These are phyloP conservation scores for Anticlea derivata DNA, from an alignment of 2,888 invertebrate genomes.

Conservation along the genomic window DNA sequence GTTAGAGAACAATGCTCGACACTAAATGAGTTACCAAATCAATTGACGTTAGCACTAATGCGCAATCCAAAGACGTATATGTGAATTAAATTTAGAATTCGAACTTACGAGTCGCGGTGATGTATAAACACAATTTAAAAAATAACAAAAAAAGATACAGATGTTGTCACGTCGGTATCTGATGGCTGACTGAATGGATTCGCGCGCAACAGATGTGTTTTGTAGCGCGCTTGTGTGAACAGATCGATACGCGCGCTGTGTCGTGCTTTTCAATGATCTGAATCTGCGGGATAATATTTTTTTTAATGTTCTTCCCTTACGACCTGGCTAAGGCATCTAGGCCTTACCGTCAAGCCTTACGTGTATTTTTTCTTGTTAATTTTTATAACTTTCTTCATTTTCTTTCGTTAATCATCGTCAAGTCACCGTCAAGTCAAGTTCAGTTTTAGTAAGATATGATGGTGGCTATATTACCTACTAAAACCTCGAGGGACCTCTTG, in stretches of 20 bases:
- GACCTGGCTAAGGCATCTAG: no score
- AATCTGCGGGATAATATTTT: not conserved
- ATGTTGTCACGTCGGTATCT: conserved; percentile 51
- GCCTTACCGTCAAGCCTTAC: no score
- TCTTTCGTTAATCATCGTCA: no score
- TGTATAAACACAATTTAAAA: conserved; percentile 47
- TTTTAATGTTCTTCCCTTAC: no score
- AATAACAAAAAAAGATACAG: conserved; percentile 56
- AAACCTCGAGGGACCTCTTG: no score
- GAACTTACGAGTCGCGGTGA: conserved; percentile 32
- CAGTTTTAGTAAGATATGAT: no score
- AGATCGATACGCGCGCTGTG: conserved; percentile 56
- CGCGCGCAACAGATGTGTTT: conserved; percentile 74
- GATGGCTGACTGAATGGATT: conserved; percentile 71
- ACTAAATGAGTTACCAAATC: no score
- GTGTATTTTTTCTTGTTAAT: no score
- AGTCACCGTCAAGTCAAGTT: no score
- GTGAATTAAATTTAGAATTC: conserved; percentile 5
- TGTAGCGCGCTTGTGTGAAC: conserved; percentile 72
- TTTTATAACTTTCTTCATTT: no score
- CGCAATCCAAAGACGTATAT: conserved; percentile 9
- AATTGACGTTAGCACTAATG: not conserved
- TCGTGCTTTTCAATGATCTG: conserved; percentile 15
- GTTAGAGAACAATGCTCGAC: no score
- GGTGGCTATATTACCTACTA: no score